phyloP scores from a whole-genome alignment of 2,888 invertebrate genomes.

The Macroteleia sp. region DNA sequence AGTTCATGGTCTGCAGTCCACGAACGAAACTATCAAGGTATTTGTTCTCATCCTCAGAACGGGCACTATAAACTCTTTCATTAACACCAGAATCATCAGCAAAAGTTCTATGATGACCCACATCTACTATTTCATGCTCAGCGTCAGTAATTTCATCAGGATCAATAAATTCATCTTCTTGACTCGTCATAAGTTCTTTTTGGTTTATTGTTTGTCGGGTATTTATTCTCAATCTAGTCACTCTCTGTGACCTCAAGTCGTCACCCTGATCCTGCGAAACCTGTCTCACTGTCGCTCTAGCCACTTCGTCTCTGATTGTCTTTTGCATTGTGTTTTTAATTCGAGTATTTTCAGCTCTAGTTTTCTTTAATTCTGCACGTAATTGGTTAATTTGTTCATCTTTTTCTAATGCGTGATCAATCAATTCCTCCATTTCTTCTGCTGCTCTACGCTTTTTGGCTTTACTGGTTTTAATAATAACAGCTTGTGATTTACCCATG shows the following conservation, averaged over 20 bases:
- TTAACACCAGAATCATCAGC: not conserved
- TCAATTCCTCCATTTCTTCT: not conserved
- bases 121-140: not conserved
- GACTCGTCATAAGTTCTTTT: not conserved
- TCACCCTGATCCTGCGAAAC: not conserved
- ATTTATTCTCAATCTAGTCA: not conserved
- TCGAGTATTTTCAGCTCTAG: not conserved
- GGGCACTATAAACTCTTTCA: not conserved
- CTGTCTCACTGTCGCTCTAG: not conserved
- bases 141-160: not conserved
- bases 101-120: not conserved
- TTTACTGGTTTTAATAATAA: not conserved
- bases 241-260: not conserved
- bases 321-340: conserved; percentile 1
- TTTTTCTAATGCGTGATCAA: not conserved
- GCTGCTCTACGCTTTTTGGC: not conserved
- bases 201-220: not conserved
- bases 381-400: not conserved
- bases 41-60: not conserved
- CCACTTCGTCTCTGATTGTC: not conserved
- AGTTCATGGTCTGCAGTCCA: not conserved
- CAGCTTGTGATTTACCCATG: not conserved
- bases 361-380: not conserved
- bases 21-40: not conserved
- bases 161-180: not conserved